Base-by-base conservation (phyloP, 2,888 invertebrate genomes). In the Torymus texanus region DNA sequence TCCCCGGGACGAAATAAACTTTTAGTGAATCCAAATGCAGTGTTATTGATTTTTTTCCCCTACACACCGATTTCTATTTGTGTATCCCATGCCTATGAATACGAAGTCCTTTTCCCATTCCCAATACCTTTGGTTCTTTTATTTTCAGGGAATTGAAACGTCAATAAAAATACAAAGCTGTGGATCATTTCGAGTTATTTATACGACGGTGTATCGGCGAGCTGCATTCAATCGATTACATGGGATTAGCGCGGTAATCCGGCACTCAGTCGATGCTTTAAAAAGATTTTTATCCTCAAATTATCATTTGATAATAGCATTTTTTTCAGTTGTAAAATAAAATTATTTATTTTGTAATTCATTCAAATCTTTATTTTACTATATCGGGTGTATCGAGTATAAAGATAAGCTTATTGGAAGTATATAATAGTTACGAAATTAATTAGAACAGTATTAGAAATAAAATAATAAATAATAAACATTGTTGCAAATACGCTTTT, bases 1-100 rank as follows among this genome's bases (percentile, higher is more conserved):
- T 87, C 87, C 83, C 79, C 84, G 83, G 83, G 84, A 84, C 86
- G 84, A 87, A 89, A 89, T 89, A 89, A 88, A 89, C 88, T 88
- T 89, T 88, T 89, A 89, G 89, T 85, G 87, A 88, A 89, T 86
- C 85, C 84, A 87, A 80, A 75, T 63, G 18, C 18, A 58, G 56
- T 56, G 56, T 50, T 76, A 72, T 79, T 63, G 72, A 78, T 67
- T 76, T 72, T 24, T 59, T 51, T 74, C 24, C 13, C 21, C 12
- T 63, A 1, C 41, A 41, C 5, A 41, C 41, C 8, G 41, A 41
- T 41, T 8, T 5, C 0, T 41, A 41, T 41, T 41, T 41, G 41
- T 41, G 10, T 41, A 8, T 70, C 14, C 16, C 61, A 11, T 29
- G 16, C n/a, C 72, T 41, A 41, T 41, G 41, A 41, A 70, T n/a